Percentiles rank a stretch among this genome's conserved stretches.
These are phyloP conservation scores for Euborellia annulipes DNA, from an alignment of 1,140 invertebrate species.

Conservation along the genomic window DNA sequence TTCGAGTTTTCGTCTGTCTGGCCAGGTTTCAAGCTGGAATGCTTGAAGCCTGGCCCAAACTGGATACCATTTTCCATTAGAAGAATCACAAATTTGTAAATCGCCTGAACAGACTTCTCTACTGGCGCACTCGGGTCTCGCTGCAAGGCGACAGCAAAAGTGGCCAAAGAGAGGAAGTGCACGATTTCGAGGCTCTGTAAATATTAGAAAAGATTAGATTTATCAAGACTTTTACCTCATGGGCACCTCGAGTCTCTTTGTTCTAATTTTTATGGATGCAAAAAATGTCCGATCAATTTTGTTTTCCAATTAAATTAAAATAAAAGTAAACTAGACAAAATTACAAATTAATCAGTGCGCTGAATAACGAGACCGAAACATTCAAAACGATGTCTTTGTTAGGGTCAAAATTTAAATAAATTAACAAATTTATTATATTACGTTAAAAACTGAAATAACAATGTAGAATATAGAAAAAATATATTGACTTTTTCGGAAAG, in stretches of 20 bases:
- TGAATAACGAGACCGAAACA: too few species aligned
- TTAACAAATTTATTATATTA: too few species aligned
- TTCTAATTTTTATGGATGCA: constrained; percentile 1
- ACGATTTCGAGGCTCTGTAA: constrained; percentile 33
- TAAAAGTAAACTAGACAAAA: too few species aligned
- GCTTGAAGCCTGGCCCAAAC: constrained; percentile 14
- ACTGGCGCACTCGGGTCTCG: constrained; percentile 43
- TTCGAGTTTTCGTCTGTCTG: too few species aligned
- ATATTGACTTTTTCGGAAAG: too few species aligned
- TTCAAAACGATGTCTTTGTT: too few species aligned
- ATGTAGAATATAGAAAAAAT: too few species aligned
- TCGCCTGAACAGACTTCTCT: constrained; percentile 36
- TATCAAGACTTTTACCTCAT: not conserved
- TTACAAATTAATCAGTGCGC: too few species aligned
- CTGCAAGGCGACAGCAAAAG: constrained; percentile 54
- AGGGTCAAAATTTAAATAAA: too few species aligned
- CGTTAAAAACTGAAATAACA: too few species aligned
- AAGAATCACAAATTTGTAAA: constrained; percentile 27
- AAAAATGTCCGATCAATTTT: not conserved
- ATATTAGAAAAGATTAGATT: constrained; percentile 4
- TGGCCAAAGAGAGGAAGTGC: constrained; percentile 53
- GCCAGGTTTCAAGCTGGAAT: constrained; percentile 13
- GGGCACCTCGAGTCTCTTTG: not conserved
- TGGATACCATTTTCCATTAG: constrained; percentile 2
- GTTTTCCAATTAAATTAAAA: too few species aligned